Percentiles rank a stretch among this genome's conserved stretches.
Conservation (phyloP, 2,888 invertebrate genomes). For the Neoascia interrupta region DNA sequence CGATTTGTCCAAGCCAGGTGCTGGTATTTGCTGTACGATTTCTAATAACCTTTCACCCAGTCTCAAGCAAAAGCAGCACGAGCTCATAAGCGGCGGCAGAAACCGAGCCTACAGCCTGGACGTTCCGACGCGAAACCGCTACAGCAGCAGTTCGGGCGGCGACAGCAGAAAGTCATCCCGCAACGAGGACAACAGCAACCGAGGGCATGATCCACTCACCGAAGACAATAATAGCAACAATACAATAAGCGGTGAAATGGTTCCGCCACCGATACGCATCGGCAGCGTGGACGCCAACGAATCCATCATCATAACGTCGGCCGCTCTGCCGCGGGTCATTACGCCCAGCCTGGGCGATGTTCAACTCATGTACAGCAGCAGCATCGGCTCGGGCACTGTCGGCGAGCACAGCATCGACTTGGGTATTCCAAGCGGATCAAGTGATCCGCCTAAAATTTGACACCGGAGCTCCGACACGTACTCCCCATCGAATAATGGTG, state of each 20-base stretch:
- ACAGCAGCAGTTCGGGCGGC: slow-evolving; percentile 77
- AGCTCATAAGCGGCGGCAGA: slow-evolving; percentile 72
- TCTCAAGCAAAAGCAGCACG: slow-evolving; percentile 72
- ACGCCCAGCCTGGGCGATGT: slow-evolving; percentile 71
- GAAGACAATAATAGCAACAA: slow-evolving; percentile 78
- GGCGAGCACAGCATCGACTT: slow-evolving; percentile 75
- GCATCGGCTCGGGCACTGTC: slow-evolving; percentile 57
- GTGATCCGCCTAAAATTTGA: slow-evolving; percentile 78
- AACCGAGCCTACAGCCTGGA: slow-evolving; percentile 79
- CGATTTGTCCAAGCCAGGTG: slow-evolving; percentile 67
- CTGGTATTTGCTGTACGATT: slow-evolving; percentile 77
- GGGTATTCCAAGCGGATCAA: slow-evolving; percentile 75
- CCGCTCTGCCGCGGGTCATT: slow-evolving; percentile 70
- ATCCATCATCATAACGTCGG: slow-evolving; percentile 70
- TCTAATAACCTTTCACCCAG: slow-evolving; percentile 76
- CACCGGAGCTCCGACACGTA: slow-evolving; percentile 78
- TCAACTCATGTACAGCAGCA: slow-evolving; percentile 56
- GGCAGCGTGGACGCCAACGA: slow-evolving; percentile 74
- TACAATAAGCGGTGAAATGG: slow-evolving; percentile 76
- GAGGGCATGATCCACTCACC: slow-evolving; percentile 70
- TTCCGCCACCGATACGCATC: slow-evolving; percentile 75
- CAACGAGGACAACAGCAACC: slow-evolving; percentile 74
- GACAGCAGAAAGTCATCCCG: slow-evolving; percentile 78
- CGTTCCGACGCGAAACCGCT: slow-evolving; percentile 77
- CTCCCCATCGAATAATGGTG: slow-evolving; percentile 75